These are phyloP conservation scores for Euwallacea similis DNA, from an alignment of 1,140 invertebrate species.

Conservation along the genomic window DNA sequence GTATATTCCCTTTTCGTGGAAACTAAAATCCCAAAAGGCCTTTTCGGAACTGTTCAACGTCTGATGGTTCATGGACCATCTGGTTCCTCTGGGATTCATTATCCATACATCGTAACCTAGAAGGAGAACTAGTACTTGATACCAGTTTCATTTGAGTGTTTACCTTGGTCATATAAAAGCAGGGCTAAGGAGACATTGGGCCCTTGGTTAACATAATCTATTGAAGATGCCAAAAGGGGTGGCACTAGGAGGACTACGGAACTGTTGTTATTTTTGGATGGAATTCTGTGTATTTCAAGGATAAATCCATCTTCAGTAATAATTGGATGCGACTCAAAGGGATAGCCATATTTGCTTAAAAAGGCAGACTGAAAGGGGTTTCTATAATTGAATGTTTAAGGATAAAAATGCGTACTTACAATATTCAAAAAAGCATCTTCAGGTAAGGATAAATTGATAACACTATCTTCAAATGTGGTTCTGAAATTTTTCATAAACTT, in stretches of 20 bases:
- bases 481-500: too few species aligned
- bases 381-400: not conserved
- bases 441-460: not conserved
- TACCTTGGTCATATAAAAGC: constrained; percentile 23
- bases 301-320: constrained; percentile 37
- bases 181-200: constrained; percentile 14
- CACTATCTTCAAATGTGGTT: not conserved
- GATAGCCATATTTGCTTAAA: constrained; percentile 35
- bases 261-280: not conserved
- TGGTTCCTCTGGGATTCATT: constrained; percentile 59
- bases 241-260: constrained; percentile 16
- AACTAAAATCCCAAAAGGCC: constrained; percentile 55
- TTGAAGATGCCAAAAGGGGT: constrained; percentile 12
- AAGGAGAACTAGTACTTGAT: constrained; percentile 1
- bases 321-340: constrained; percentile 37
- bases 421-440: constrained; percentile 9
- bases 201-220: constrained; percentile 3
- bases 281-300: constrained; percentile 37
- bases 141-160: not conserved
- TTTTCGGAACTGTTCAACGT: constrained; percentile 8
- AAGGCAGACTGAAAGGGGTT: constrained; percentile 5
- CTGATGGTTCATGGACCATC: constrained; percentile 30
- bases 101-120: constrained; percentile 62
- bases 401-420: not conserved
- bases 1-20: constrained; percentile 68